Evolutionary conservation across 2,888 invertebrate genomes (phyloP).

Genomic region (Augochlorella aurata): DNA sequence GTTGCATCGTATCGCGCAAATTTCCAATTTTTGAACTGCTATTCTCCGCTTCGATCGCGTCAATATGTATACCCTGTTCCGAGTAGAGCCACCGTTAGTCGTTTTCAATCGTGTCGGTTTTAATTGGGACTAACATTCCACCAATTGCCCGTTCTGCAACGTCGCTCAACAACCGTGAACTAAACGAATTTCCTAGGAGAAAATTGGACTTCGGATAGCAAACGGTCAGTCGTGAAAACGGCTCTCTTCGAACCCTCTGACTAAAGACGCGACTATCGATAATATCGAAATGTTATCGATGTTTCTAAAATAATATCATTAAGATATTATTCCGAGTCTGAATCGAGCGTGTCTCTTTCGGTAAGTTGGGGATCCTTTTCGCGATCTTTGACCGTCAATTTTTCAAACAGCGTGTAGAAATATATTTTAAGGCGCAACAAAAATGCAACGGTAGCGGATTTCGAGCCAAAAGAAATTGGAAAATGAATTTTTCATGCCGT

Average conservation of each 20-base stretch:
- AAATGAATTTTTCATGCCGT: no score
- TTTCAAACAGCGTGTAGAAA: no score
- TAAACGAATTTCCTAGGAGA: background rate
- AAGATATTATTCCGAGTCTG: no score
- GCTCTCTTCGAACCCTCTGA: background rate
- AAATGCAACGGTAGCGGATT: no score
- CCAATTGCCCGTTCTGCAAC: background rate
- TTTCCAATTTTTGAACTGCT: background rate
- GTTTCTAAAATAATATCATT: no score
- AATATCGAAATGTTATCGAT: no score
- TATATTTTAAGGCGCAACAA: no score
- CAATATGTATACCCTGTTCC: background rate
- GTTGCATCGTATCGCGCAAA: background rate
- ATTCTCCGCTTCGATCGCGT: background rate
- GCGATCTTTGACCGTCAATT: no score
- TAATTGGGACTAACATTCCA: constrained; percentile 15
- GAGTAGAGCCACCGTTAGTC: background rate
- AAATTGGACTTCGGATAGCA: constrained; percentile 26
- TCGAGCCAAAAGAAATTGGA: no score
- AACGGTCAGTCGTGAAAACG: background rate
- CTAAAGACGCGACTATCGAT: no score
- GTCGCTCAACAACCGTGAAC: background rate
- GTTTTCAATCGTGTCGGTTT: background rate
- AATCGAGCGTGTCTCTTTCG: no score
- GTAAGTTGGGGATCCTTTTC: no score